Conservation (phyloP, 2,113 vertebrate genomes). For the Meles meles region DNA sequence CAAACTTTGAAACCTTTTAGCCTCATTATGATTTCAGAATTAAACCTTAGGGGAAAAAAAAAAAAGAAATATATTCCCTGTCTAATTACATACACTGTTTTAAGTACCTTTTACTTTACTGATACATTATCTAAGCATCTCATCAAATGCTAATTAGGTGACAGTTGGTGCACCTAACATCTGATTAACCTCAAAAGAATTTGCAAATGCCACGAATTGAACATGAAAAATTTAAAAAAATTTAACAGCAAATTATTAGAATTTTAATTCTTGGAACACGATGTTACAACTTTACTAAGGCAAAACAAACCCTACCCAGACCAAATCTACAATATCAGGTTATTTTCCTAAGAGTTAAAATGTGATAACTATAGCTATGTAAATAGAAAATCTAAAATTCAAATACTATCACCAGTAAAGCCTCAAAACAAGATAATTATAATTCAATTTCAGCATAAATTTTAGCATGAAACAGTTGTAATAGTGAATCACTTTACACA, state of each 20-base stretch:
- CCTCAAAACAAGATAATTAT: conserved; percentile 19
- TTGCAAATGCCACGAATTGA: conserved; percentile 14
- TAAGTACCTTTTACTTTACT: not conserved
- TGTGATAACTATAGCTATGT: not conserved
- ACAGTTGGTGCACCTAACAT: not conserved
- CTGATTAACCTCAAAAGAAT: conserved; percentile 31
- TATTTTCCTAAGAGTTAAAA: conserved; percentile 26
- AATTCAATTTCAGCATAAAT: not conserved
- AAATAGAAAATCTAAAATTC: conserved; percentile 48
- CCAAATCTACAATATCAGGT: not conserved
- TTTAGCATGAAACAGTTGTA: not conserved
- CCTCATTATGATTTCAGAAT: conserved; percentile 19
- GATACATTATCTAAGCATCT: not conserved
- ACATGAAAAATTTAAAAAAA: not conserved
- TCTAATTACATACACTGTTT: not conserved
- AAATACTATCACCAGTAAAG: conserved; percentile 4
- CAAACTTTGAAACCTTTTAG: conserved; percentile 5
- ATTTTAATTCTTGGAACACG: not conserved
- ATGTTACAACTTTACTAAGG: conserved; percentile 21
- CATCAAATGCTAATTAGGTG: not conserved
- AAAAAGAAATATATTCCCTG: not conserved
- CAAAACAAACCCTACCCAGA: not conserved
- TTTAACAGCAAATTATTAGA: not conserved
- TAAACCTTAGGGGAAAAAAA: not conserved
- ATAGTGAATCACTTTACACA: not conserved